Conservation (phyloP, 23 tunicate species). For the Botrylloides violaceus region DNA sequence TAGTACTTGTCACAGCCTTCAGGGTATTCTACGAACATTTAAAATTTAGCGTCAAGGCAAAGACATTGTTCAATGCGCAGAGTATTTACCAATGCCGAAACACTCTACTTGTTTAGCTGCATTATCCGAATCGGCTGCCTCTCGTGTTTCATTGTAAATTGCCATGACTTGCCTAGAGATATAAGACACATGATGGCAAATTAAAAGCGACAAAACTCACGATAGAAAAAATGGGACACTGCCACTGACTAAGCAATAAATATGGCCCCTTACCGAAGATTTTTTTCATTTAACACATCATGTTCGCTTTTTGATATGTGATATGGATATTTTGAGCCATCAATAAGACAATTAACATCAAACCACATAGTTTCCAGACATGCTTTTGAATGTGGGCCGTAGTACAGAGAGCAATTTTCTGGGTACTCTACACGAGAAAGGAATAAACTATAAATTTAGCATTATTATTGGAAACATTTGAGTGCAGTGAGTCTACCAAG, state of each 20-base stretch:
- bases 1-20: too few relatives aligned
- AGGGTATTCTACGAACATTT: too few relatives aligned
- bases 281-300: background rate
- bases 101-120: too few relatives aligned
- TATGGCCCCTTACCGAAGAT: background rate
- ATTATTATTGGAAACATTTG: too few relatives aligned
- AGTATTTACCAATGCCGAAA: too few relatives aligned
- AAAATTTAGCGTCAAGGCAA: too few relatives aligned
- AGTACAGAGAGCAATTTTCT: background rate
- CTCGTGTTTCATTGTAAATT: conserved; percentile 9
- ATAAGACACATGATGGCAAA: too few relatives aligned
- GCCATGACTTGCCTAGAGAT: conserved; percentile 1
- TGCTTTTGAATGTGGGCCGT: conserved; percentile 8
- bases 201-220: background rate
- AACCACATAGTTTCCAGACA: conserved; percentile 26
- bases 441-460: background rate
- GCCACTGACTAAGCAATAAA: background rate
- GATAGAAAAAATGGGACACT: too few relatives aligned
- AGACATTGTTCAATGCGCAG: too few relatives aligned
- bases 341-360: background rate
- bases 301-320: background rate
- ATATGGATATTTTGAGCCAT: conserved; percentile 5
- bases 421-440: background rate
- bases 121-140: too few relatives aligned
- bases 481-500: conserved; percentile 5